A percentile compares a stretch with the other conserved stretches of the same genome.
These are phyloP conservation scores for Gnatocerus cornutus DNA, from an alignment of 2,888 invertebrate genomes.

Conservation along the genomic window DNA sequence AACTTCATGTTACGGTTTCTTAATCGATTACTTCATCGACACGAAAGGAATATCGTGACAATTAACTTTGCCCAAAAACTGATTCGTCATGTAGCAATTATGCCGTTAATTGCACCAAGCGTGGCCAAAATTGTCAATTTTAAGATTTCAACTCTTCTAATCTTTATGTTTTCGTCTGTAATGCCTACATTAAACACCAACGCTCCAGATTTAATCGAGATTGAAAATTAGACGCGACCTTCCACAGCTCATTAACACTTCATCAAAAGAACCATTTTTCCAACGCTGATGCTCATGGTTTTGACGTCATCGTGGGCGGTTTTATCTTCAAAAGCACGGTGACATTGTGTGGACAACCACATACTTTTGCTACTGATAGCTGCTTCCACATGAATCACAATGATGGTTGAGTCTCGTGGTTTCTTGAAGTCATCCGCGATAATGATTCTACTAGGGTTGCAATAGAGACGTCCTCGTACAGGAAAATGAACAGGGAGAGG, in stretches of 20 bases:
- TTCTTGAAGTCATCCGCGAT: conserved; percentile 1
- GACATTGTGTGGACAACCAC: conserved; percentile 4
- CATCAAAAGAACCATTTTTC: background rate
- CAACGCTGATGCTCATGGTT: background rate
- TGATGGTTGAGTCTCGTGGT: background rate
- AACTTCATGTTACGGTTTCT: conserved; percentile 24
- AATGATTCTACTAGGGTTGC: background rate
- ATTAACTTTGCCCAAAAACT: conserved; percentile 25
- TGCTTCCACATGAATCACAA: background rate
- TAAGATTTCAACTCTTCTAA: background rate
- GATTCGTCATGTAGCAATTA: conserved; percentile 28
- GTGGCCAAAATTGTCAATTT: background rate
- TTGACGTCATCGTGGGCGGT: background rate
- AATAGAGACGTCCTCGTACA: too few relatives aligned
- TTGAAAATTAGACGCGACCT: conserved; percentile 1
- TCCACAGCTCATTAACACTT: conserved; percentile 4
- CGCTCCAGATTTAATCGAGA: conserved; percentile 7
- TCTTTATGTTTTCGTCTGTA: background rate
- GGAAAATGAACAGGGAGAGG: conserved; percentile 16
- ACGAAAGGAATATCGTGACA: conserved; percentile 16
- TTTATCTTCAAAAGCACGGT: background rate
- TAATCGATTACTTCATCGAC: conserved; percentile 33
- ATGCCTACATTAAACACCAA: conserved; percentile 11
- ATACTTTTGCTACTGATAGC: conserved; percentile 10
- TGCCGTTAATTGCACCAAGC: conserved; percentile 1